These are phyloP conservation scores for Leucophenga varia DNA, from an alignment of 1,140 invertebrate species.

Conservation along the genomic window DNA sequence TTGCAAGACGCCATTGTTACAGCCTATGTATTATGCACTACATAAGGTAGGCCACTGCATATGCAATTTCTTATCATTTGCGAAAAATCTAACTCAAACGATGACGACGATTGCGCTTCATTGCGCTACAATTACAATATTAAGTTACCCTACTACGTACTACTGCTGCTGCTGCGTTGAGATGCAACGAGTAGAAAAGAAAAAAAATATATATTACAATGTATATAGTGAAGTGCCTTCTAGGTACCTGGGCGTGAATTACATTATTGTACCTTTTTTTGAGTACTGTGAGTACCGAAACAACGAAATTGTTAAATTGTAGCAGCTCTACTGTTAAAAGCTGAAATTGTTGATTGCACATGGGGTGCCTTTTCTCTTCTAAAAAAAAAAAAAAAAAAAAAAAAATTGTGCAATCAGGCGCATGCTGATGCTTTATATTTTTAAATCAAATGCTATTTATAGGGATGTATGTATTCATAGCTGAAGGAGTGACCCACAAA, in stretches of 20 bases:
- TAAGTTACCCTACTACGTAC: slow-evolving; percentile 40
- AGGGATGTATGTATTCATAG: too few species aligned
- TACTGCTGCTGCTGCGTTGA: too few species aligned
- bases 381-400: too few species aligned
- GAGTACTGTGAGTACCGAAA: slow-evolving; percentile 10
- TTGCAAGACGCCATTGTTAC: slow-evolving; percentile 30
- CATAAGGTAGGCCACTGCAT: too few species aligned
- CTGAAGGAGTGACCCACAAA: too few species aligned
- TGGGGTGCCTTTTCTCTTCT: too few species aligned
- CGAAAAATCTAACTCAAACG: slow-evolving; percentile 46
- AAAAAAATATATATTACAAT: slow-evolving; percentile 36
- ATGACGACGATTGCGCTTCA: slow-evolving; percentile 43
- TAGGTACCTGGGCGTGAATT: slow-evolving; percentile 49
- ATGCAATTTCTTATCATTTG: slow-evolving; percentile 53
- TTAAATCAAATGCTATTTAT: too few species aligned
- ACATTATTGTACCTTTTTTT: slow-evolving; percentile 40
- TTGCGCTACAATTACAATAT: slow-evolving; percentile 57
- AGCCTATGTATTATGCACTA: slow-evolving; percentile 28
- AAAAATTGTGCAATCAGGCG: slow-evolving; percentile 29
- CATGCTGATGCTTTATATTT: too few species aligned
- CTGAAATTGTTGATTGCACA: too few species aligned
- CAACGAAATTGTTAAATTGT: slow-evolving; percentile 48
- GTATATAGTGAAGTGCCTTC: slow-evolving; percentile 11
- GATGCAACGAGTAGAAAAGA: too few species aligned
- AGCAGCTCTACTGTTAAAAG: too few species aligned